Conservation (phyloP, 2,888 invertebrate genomes). For the Volucella bombylans region DNA sequence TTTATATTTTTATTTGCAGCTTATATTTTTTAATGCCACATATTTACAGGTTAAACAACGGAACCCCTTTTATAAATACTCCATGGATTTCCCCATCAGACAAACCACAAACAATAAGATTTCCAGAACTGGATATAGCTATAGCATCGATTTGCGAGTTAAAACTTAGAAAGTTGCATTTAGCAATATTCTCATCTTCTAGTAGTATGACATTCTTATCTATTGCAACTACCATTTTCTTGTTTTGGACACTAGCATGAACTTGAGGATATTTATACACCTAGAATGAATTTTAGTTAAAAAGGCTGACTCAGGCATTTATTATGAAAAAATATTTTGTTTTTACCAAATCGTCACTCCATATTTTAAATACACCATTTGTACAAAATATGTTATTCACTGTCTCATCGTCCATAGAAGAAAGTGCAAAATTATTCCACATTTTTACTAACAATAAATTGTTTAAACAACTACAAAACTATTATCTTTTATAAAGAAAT, state of each 20-base stretch:
- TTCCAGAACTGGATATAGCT: slow-evolving; percentile 79
- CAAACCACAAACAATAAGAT: slow-evolving; percentile 80
- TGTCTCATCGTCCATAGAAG: slow-evolving; percentile 80
- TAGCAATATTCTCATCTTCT: slow-evolving; percentile 80
- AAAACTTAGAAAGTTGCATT: slow-evolving; percentile 80
- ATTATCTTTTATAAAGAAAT: too few species aligned
- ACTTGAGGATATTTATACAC: slow-evolving; percentile 79
- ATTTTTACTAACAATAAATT: slow-evolving; percentile 71
- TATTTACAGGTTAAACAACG: slow-evolving; percentile 78
- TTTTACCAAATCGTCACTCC: slow-evolving; percentile 78
- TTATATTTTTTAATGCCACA: background rate
- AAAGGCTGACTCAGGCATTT: background rate
- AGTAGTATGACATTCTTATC: slow-evolving; percentile 80
- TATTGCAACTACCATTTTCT: slow-evolving; percentile 80
- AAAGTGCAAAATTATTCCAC: slow-evolving; percentile 81
- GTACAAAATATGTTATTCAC: slow-evolving; percentile 80
- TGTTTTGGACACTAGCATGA: slow-evolving; percentile 79
- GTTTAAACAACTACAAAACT: too few species aligned
- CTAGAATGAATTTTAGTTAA: slow-evolving; percentile 72
- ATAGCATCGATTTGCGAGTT: slow-evolving; percentile 79
- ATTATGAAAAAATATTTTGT: background rate
- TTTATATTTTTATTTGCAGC: background rate
- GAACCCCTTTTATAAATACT: slow-evolving; percentile 79
- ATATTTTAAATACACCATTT: slow-evolving; percentile 80
- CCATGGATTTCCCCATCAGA: slow-evolving; percentile 81